phyloP scores from a whole-genome alignment of 37 sponge, comb jelly and placozoan species.

The Oscarella lobularis region DNA sequence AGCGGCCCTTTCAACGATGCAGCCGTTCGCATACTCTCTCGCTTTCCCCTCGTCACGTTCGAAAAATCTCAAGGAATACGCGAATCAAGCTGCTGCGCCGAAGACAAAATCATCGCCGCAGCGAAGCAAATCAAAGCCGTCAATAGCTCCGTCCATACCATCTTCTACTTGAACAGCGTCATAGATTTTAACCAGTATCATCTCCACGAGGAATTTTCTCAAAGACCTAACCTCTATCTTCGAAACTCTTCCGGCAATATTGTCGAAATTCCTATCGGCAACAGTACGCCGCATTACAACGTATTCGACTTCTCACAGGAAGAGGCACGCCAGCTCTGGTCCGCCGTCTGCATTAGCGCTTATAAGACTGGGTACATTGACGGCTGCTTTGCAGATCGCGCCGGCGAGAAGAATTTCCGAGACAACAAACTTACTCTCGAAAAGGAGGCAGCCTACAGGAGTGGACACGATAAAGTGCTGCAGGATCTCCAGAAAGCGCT shows the following conservation, averaged over 20 bases:
- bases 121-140: background rate
- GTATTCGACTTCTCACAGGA: conserved; percentile 18
- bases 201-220: background rate
- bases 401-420: conserved; percentile 8
- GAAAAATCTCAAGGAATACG: conserved; percentile 22
- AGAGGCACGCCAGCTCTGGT: conserved; percentile 5
- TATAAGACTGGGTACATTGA: conserved; percentile 12
- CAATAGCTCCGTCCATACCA: background rate
- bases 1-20: conserved; percentile 21
- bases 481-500: background rate
- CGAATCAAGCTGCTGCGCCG: background rate
- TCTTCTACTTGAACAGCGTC: background rate
- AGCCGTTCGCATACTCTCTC: conserved; percentile 13
- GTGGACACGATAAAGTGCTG: background rate
- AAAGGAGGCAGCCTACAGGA: conserved; percentile 19
- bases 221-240: background rate
- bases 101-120: conserved; percentile 4
- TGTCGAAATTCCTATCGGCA: background rate
- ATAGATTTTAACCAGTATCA: background rate
- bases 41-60: conserved; percentile 29
- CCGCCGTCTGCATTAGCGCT: conserved; percentile 14
- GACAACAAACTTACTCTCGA: conserved; percentile 12
- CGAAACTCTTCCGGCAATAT: background rate
- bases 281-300: conserved; percentile 7
- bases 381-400: conserved; percentile 32